These are phyloP conservation scores for Cantharis lateralis DNA, from an alignment of 2,888 invertebrate species.

Conservation along the genomic window DNA sequence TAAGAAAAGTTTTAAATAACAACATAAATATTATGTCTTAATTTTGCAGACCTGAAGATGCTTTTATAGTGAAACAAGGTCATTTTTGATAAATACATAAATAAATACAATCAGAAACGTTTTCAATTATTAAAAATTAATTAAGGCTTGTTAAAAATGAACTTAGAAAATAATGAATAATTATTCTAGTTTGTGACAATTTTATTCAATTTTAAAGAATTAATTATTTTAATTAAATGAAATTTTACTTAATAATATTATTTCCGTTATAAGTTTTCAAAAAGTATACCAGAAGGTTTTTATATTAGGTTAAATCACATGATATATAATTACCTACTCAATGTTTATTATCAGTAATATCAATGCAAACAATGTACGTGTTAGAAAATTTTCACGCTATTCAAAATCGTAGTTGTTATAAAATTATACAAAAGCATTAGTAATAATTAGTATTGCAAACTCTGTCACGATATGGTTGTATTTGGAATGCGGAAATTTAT, in stretches of 20 bases:
- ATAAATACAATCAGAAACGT: too few relatives aligned
- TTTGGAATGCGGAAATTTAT: conserved; percentile 25
- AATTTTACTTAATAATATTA: neutral
- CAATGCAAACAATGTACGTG: conserved; percentile 18
- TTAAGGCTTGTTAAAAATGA: too few relatives aligned
- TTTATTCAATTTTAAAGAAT: too few relatives aligned
- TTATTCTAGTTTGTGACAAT: too few relatives aligned
- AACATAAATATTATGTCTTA: too few relatives aligned
- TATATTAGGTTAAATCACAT: neutral
- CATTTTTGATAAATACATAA: too few relatives aligned
- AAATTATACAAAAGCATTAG: conserved; percentile 21
- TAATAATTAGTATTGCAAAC: conserved; percentile 18
- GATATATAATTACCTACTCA: conserved; percentile 8
- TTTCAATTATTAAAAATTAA: too few relatives aligned
- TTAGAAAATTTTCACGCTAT: conserved; percentile 30
- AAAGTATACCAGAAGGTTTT: neutral
- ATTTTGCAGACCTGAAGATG: too few relatives aligned
- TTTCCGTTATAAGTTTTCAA: neutral
- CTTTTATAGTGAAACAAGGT: too few relatives aligned
- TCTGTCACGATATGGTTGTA: conserved; percentile 16
- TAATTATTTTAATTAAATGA: too few relatives aligned
- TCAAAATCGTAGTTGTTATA: conserved; percentile 19
- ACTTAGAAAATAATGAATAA: too few relatives aligned
- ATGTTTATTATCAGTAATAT: conserved; percentile 16
- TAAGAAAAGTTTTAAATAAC: too few relatives aligned